Conservation (phyloP, 1,140 invertebrate genomes). For the Homarus americanus region DNA sequence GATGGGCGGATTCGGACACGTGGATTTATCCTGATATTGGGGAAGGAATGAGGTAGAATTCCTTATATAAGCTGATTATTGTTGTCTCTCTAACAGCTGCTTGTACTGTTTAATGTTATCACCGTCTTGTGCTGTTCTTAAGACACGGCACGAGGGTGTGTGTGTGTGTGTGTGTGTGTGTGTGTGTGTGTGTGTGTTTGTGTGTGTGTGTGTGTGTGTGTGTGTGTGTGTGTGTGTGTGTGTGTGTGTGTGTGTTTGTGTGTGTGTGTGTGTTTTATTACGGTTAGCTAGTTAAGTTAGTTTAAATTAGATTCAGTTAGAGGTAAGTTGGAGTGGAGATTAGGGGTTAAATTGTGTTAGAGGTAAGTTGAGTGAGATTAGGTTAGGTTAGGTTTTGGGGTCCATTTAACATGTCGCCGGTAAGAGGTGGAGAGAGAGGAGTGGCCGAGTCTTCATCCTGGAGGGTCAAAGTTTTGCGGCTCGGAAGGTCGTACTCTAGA, state of each 20-base stretch:
- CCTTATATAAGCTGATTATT: not conserved
- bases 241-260: not conserved
- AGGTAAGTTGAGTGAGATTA: too few relatives aligned
- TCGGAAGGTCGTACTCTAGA: too few relatives aligned
- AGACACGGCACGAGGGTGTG: not conserved
- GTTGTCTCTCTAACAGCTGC: not conserved
- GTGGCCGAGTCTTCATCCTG: too few relatives aligned
- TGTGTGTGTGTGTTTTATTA: slow-evolving; percentile 7
- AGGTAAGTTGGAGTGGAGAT: too few relatives aligned
- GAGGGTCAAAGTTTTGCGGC: too few relatives aligned
- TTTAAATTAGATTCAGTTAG: too few relatives aligned
- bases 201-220: not conserved
- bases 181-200: too few relatives aligned
- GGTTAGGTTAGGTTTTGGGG: too few relatives aligned
- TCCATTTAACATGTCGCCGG: too few relatives aligned
- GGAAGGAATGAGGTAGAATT: not conserved
- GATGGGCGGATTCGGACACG: not conserved
- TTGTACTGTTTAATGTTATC: not conserved
- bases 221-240: not conserved
- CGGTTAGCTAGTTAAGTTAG: not conserved
- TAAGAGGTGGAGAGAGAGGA: too few relatives aligned
- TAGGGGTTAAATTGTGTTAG: too few relatives aligned
- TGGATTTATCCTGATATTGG: not conserved
- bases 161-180: slow-evolving; percentile 4
- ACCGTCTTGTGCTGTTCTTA: not conserved